phyloP scores from a whole-genome alignment of 2,888 invertebrate species.

The Stictocephala bisonia region DNA sequence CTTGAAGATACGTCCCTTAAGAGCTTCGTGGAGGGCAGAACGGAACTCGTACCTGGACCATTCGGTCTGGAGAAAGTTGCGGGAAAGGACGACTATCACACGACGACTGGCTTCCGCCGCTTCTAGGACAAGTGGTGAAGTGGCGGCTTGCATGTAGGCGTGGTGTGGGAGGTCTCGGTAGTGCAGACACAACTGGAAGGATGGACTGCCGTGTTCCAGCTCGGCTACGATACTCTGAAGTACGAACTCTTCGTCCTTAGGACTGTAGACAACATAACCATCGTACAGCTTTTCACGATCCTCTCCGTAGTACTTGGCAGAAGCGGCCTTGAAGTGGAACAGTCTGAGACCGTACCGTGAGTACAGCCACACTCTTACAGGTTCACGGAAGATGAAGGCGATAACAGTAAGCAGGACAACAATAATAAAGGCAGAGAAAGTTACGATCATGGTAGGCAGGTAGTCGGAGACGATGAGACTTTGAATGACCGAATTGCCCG shows the following conservation, averaged over 20 bases:
- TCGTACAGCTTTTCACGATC: slow-evolving; percentile 85
- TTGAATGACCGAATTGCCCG: slow-evolving; percentile 84
- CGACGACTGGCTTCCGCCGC: slow-evolving; percentile 89
- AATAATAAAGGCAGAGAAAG: slow-evolving; percentile 80
- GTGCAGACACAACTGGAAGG: slow-evolving; percentile 87
- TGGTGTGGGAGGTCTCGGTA: slow-evolving; percentile 78
- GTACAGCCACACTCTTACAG: slow-evolving; percentile 88
- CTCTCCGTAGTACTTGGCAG: slow-evolving; percentile 70
- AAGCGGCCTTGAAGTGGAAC: slow-evolving; percentile 72
- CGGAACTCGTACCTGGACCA: slow-evolving; percentile 94
- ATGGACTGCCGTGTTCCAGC: slow-evolving; percentile 80
- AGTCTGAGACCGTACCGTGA: slow-evolving; percentile 87
- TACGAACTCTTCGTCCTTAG: slow-evolving; percentile 91
- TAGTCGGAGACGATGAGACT: slow-evolving; percentile 86
- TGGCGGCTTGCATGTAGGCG: slow-evolving; percentile 62
- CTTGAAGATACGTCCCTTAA: slow-evolving; percentile 86
- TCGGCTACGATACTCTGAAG: slow-evolving; percentile 86
- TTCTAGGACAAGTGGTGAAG: slow-evolving; percentile 79
- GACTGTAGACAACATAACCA: slow-evolving; percentile 92
- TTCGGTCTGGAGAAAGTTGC: slow-evolving; percentile 91
- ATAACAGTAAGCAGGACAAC: slow-evolving; percentile 81
- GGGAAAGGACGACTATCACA: slow-evolving; percentile 87
- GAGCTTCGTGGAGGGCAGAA: slow-evolving; percentile 88
- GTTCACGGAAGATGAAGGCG: slow-evolving; percentile 86
- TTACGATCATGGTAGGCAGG: slow-evolving; percentile 84